Evolutionary conservation across 2,888 invertebrate genomes (phyloP), one percentile per base, ranked within the genome.

Genomic region (Isoperla grammatica): DNA sequence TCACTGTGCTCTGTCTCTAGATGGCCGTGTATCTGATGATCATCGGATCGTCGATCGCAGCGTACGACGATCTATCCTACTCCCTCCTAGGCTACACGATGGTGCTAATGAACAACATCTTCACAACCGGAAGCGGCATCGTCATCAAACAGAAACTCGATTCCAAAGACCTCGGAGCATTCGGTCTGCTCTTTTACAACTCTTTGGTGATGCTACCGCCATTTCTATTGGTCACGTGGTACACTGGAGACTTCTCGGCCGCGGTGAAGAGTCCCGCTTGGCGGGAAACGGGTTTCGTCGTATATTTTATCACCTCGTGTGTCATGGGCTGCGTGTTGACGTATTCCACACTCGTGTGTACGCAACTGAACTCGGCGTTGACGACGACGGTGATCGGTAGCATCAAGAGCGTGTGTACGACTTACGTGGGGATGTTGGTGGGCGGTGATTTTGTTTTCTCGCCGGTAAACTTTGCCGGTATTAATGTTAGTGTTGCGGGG

Each of bases 371-470:
- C 69, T 80, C 81, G 9, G 79, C 82, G 0, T 71, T 82, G 17
- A 82, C 81, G 6, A 82, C 82, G 5, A 79, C 80, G 17, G 79
- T 82, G 62, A 75, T 82, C 59, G 82, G 82, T 13, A 80, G 81
- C 29, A 71, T 83, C 43, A 81, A 81, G 77, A 81, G 82, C 69
- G 73, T 82, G 40, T 67, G 80, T 45, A 76, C 81, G 9, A 82
- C 81, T 1, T 81, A 81, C 66, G 68, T 76, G 48, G 81, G 81
- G 46, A 81, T 83, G 80, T 70, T 78, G 58, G 72, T 80, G 40
- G 80, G 80, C 49, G 81, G 80, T 17, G 82, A 82, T 69, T 82
- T 82, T 69, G 71, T 79, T 19, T 82, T 80, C 69, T 73, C 74
- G 57, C 69, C 74, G 69, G 69, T 74, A 48, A 82, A 82, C 66